Evolutionary conservation across 2,888 invertebrate genomes (phyloP), one percentile per base, ranked within the genome.

Genomic region (Himalopsyche kuldschensis): DNA sequence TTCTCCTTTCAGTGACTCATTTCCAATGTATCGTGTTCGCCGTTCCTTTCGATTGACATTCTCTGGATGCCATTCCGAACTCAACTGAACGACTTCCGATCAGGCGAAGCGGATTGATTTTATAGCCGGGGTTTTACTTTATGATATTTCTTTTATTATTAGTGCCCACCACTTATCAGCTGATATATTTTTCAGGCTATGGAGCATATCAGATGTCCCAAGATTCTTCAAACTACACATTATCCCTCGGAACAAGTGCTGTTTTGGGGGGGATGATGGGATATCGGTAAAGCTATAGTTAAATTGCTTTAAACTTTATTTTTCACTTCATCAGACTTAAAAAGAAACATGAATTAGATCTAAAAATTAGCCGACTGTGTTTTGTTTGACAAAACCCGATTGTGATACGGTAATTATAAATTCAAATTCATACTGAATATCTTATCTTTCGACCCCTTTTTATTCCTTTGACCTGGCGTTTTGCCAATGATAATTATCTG

Each of bases 191-290:
- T 88, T 86, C 89, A 88, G 94, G 93, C 78, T 94, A 94, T 87
- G 97, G 97, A 75, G 97, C 97, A 0, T 95, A 95, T 88, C 95
- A 96, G 88, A 93, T 95, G 4, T 95, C 95, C 1, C 94, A 94
- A 88, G 94, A 96, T 87, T 95, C 97, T 0, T 93, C 94, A 27
- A 96, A 96, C 88, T 96, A 96, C 87, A 89, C 94, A 1, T 89
- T 96, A 0, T 95, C 96, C 88, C 89, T 97, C 75, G 95, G 95
- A 30, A 95, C 96, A 1, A 96, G 96, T 80, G 92, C 95, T 0
- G 90, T 95, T n/a, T 91, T 99, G 81, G 96, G 96, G 41, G 95
- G 96, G 17, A 90, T 99, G 17, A 99, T 99, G 99, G 98, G 98
- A 47, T 95, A 95, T 88, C 92, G 96, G 89, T 93, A 89, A 8